phyloP scores from a whole-genome alignment of 1,140 invertebrate genomes.

The Gonatopus flavifemur region DNA sequence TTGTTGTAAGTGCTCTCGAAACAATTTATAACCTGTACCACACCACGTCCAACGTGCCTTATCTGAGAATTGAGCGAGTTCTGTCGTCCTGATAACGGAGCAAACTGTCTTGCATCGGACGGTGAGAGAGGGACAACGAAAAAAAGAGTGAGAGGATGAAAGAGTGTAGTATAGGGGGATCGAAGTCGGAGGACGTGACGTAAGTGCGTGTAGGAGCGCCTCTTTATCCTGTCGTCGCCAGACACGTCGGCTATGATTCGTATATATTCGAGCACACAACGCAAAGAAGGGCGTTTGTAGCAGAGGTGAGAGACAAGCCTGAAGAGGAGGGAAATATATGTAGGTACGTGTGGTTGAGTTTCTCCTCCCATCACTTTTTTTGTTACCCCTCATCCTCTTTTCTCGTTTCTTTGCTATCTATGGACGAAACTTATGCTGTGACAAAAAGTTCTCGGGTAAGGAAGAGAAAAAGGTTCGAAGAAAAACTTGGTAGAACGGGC shows the following conservation, averaged over 20 bases:
- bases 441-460: too few relatives aligned
- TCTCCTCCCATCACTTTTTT: too few relatives aligned
- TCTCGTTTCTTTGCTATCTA: too few relatives aligned
- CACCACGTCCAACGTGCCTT: slow-evolving; percentile 48
- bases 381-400: too few relatives aligned
- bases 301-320: too few relatives aligned
- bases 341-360: too few relatives aligned
- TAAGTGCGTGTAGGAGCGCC: slow-evolving; percentile 49
- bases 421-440: too few relatives aligned
- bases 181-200: slow-evolving; percentile 43
- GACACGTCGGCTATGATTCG: slow-evolving; percentile 38
- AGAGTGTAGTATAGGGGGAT: slow-evolving; percentile 3
- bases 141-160: not conserved
- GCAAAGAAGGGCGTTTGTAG: too few relatives aligned
- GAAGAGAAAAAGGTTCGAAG: too few relatives aligned
- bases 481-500: too few relatives aligned
- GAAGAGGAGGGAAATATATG: too few relatives aligned
- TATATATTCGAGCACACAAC: too few relatives aligned
- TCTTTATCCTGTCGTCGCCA: slow-evolving; percentile 52
- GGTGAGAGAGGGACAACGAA: slow-evolving; percentile 18
- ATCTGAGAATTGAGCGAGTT: slow-evolving; percentile 40
- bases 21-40: slow-evolving; percentile 47
- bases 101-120: slow-evolving; percentile 29
- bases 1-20: slow-evolving; percentile 45
- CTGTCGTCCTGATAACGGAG: slow-evolving; percentile 41